Base-by-base conservation (phyloP, 2,113 vertebrate genomes). In the Hippolais icterina region DNA sequence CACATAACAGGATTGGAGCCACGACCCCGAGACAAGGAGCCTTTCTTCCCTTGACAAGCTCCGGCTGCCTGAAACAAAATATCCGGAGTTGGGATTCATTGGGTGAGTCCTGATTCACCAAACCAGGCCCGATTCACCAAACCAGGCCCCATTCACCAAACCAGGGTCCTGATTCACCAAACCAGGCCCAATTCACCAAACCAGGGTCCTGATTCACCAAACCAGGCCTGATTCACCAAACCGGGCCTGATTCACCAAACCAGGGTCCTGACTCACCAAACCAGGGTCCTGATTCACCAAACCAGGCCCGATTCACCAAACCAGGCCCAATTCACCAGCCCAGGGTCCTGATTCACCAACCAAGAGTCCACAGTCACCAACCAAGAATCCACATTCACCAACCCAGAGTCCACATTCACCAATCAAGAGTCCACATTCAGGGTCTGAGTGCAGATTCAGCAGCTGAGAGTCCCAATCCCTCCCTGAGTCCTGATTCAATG, bases 21-120 rank as follows among this genome's bases (percentile, higher is more conserved):
- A 15, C 35, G 39, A 86, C 81, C 93, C 76, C 22, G 1, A 57
- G 80, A 98, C 97, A 98, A 98, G 94, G 96, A 91, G 50, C 96
- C 94, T 97, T 98, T 98, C 94, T 98, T 97, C 95, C 65, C 6
- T 1, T 74, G 68, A 35, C 33, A 22, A 59, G 12, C 90, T 83
- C 83, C 41, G 63, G 61, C 66, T 93, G 95, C 90, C 85, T 3
- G 27, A 39, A 29, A 86, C 88, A 56, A 72, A 90, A 57, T 4
- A 46, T 50, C 75, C 2, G 0, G 27, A 53, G 69, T 4, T 1
- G 2, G 9, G 8, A 31, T 21, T 46, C 78, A 69, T 31, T 14
- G 23, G 46, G 59, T 0, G 17, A 97, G 69, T 16, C 41, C 54
- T 0, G 1, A 52, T 9, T 22, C 29, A 7, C 7, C 6, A 1